Base-by-base conservation (phyloP, 2,888 invertebrate genomes). In the Gisinianus flammeolus region DNA sequence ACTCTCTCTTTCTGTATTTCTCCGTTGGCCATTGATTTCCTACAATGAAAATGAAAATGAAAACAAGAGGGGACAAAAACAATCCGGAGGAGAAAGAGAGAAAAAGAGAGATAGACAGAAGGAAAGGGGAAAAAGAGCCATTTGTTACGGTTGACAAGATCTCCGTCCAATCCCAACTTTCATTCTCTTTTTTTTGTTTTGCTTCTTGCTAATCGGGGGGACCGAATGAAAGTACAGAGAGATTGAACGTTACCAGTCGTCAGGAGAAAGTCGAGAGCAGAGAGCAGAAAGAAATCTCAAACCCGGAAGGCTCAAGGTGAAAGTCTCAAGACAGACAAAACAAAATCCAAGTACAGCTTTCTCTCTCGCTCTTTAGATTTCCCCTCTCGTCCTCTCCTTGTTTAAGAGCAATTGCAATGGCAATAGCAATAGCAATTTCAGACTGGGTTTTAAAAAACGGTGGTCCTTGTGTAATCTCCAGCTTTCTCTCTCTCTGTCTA, bases 111-210 rank as follows among this genome's bases (percentile, higher is more conserved):
- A 44, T 16, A 44, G 44, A 44, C 44, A 19, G 16, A 6, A n/a
- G n/a, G 54, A 54, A 6, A 26, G 26, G 24, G 44, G 69, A 73
- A 73, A 73, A 73, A 62, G 62, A 73, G 62, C 73, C 73, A 73
- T 73, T 73, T 73, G 73, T 73, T 73, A 73, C 73, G 64, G 35
- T 58, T 62, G 73, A 73, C 73, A 73, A 35, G 22, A 24, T 35
- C 64, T 62, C 22, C n/a, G 44, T 70, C 26, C 33, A 70, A 70
- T 70, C 70, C 70, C 52, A 70, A 70, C 52, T 52, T 52, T 52
- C 44, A 70, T 70, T 70, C 52, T 68, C n/a, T n/a, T n/a, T n/a
- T n/a, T n/a, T n/a, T n/a, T n/a, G n/a, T n/a, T n/a, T n/a, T n/a
- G n/a, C n/a, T n/a, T n/a, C n/a, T n/a, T n/a, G n/a, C n/a, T n/a